phyloP scores from a whole-genome alignment of 2,113 vertebrate species.

The Narcine bancroftii region DNA sequence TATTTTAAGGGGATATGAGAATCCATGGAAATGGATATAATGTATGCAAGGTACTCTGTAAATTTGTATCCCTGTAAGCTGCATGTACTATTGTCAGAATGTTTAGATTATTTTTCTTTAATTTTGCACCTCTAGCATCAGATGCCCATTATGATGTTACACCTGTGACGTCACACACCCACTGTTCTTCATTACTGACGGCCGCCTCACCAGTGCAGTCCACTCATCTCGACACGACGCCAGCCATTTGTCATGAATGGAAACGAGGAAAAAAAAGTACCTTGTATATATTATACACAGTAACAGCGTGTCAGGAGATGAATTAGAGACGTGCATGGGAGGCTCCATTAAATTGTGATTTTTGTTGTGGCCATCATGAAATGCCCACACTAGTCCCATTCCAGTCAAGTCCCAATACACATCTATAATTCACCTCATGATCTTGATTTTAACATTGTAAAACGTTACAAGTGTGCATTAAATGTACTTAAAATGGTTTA shows the following conservation, averaged over 20 bases:
- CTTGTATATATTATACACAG: slow-evolving; percentile 37
- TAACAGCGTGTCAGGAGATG: slow-evolving; percentile 24
- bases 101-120: slow-evolving; percentile 36
- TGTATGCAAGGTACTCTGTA: slow-evolving; percentile 35
- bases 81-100: slow-evolving; percentile 32
- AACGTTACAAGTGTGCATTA: background rate
- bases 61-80: slow-evolving; percentile 33
- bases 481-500: slow-evolving; percentile 31
- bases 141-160: slow-evolving; percentile 38
- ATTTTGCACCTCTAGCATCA: slow-evolving; percentile 37
- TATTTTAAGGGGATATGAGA: slow-evolving; percentile 36
- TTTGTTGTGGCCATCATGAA: background rate
- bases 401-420: slow-evolving; percentile 3
- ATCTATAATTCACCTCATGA: slow-evolving; percentile 36
- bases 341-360: background rate
- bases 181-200: slow-evolving; percentile 37
- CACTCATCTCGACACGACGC: slow-evolving; percentile 36
- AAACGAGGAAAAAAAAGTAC: slow-evolving; percentile 38
- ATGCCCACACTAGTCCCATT: slow-evolving; percentile 5
- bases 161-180: slow-evolving; percentile 38
- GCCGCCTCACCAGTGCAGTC: slow-evolving; percentile 37
- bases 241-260: slow-evolving; percentile 38
- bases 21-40: slow-evolving; percentile 27
- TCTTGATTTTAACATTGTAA: slow-evolving; percentile 3
- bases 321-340: slow-evolving; percentile 32